These are phyloP conservation scores for Schizopygopsis pylzovi DNA, from an alignment of 2,797 vertebrate genomes.

Conservation along the genomic window DNA sequence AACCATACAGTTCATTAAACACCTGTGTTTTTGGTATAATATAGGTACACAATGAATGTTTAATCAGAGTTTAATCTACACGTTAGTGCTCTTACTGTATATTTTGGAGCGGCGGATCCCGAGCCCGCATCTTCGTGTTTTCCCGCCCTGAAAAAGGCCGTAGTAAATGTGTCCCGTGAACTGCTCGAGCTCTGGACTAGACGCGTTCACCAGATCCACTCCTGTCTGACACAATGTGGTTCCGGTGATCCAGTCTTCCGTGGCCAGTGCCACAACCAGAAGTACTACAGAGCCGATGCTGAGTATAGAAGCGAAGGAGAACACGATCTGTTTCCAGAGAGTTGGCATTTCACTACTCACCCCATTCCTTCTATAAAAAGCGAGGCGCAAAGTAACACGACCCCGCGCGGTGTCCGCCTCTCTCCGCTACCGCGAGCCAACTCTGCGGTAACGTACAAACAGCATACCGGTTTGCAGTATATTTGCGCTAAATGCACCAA, in stretches of 20 bases:
- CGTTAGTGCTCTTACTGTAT: slow-evolving; percentile 84
- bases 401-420: slow-evolving; percentile 50
- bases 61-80: neutral
- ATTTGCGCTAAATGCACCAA: neutral
- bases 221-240: slow-evolving; percentile 93
- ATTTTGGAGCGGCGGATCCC: slow-evolving; percentile 87
- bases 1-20: neutral
- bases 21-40: neutral
- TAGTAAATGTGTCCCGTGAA: slow-evolving; percentile 93
- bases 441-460: neutral
- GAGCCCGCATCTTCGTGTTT: slow-evolving; percentile 90
- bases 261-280: slow-evolving; percentile 83
- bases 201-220: slow-evolving; percentile 93
- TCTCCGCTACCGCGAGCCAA: neutral
- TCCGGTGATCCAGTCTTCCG: slow-evolving; percentile 89
- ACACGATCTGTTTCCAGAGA: slow-evolving; percentile 87
- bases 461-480: neutral
- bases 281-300: slow-evolving; percentile 86
- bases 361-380: slow-evolving; percentile 62
- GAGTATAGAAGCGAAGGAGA: slow-evolving; percentile 83
- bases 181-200: slow-evolving; percentile 86
- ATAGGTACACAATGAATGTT: neutral
- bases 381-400: slow-evolving; percentile 39
- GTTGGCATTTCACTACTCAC: slow-evolving; percentile 79
- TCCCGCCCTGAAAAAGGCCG: slow-evolving; percentile 90